These are phyloP conservation scores for Myodes glareolus DNA, from an alignment of 2,113 vertebrate species.

Conservation along the genomic window DNA sequence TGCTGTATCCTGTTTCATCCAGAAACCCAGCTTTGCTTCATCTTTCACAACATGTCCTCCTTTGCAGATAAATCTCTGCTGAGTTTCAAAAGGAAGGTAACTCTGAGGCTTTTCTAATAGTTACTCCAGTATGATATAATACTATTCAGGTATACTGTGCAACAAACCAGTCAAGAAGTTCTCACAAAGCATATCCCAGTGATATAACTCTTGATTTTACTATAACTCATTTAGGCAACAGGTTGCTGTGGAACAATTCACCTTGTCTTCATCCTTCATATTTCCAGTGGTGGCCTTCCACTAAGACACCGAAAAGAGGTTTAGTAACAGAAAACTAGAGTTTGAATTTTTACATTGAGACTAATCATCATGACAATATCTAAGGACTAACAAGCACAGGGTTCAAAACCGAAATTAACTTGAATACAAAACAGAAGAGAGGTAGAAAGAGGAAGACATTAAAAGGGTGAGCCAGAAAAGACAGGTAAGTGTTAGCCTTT, in stretches of 20 bases:
- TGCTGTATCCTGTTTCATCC: background rate
- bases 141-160: background rate
- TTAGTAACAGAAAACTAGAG: background rate
- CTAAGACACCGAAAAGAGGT: background rate
- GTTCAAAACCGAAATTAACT: background rate
- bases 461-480: background rate
- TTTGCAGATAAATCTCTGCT: background rate
- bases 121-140: background rate
- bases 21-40: background rate
- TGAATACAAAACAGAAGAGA: background rate
- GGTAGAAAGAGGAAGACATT: background rate
- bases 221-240: background rate
- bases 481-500: background rate
- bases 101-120: background rate
- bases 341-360: background rate
- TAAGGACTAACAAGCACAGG: background rate
- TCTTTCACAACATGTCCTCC: background rate
- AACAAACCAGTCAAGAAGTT: background rate
- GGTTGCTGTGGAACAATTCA: background rate
- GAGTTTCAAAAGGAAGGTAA: background rate
- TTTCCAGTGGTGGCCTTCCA: background rate
- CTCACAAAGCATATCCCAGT: background rate
- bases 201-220: background rate
- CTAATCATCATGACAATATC: background rate
- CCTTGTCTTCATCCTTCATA: background rate